Conservation (phyloP, 2,797 vertebrate species). For the Eidolon dupreanum region DNA sequence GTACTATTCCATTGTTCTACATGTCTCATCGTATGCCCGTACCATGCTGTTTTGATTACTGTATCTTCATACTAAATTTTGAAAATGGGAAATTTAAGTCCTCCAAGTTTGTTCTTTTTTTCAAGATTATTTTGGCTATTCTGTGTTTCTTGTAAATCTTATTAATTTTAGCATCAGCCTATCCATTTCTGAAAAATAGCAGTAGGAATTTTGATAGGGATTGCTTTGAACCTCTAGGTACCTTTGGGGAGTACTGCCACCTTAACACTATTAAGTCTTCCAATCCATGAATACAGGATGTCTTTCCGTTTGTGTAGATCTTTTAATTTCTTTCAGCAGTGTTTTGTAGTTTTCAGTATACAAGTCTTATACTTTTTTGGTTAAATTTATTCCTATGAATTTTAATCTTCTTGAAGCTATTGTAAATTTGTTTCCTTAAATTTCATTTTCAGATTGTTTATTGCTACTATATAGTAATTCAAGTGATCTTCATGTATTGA, state of each 20-base stretch:
- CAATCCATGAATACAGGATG: neutral
- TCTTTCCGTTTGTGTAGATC: constrained; percentile 1
- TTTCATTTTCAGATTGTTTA: constrained; percentile 24
- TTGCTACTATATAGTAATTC: neutral
- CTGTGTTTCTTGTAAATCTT: neutral
- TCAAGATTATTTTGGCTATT: neutral
- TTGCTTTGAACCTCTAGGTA: neutral
- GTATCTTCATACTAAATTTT: neutral
- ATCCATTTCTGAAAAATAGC: neutral
- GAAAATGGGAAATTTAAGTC: neutral
- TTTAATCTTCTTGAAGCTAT: constrained; percentile 4
- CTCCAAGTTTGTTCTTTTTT: neutral
- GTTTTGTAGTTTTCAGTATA: neutral
- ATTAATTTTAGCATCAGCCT: neutral
- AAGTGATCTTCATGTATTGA: neutral
- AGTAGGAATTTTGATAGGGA: neutral
- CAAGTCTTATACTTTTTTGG: neutral
- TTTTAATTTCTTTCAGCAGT: neutral
- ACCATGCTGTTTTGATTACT: neutral
- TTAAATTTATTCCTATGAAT: neutral
- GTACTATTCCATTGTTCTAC: neutral
- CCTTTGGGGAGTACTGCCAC: neutral
- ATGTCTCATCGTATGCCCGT: neutral
- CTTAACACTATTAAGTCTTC: neutral
- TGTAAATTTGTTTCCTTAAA: constrained; percentile 26